Evolutionary conservation across 2,797 vertebrate genomes (phyloP).

Genomic region (Eptatretus atami): DNA sequence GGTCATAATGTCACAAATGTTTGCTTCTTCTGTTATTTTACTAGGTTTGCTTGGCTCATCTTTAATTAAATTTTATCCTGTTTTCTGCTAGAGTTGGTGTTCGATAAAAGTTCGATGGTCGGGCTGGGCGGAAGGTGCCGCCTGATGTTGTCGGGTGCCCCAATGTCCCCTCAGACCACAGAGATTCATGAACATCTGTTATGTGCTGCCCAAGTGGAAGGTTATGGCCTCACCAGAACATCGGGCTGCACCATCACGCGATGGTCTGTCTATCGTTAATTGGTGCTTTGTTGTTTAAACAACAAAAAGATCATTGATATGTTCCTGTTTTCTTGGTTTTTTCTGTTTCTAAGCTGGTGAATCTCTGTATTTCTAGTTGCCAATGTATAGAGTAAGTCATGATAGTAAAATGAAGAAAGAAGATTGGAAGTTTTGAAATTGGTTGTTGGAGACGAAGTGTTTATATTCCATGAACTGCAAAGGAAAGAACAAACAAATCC

Average conservation of each 20-base stretch:
- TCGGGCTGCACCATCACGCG: constrained; percentile 49
- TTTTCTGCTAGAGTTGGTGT: constrained; percentile 27
- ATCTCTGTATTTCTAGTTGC: no score
- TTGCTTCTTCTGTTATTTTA: no score
- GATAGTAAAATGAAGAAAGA: no score
- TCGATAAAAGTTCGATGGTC: constrained; percentile 43
- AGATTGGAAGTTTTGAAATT: no score
- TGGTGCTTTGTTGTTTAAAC: constrained; percentile 7
- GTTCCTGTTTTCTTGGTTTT: neutral
- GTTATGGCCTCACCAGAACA: constrained; percentile 73
- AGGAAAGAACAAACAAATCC: no score
- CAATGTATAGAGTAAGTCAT: no score
- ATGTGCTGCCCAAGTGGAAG: constrained; percentile 76
- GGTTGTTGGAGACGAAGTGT: no score
- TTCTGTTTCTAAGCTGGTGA: no score
- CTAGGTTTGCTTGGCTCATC: no score
- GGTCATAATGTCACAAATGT: no score
- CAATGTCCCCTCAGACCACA: constrained; percentile 63
- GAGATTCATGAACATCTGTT: constrained; percentile 82
- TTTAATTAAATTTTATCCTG: no score
- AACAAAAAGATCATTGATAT: neutral
- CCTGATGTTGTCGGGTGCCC: constrained; percentile 51
- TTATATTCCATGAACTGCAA: no score
- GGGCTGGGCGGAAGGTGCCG: constrained; percentile 40
- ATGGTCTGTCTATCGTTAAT: constrained; percentile 21